These are phyloP conservation scores for Streptopelia turtur DNA, from an alignment of 2,797 vertebrate genomes.

Conservation along the genomic window DNA sequence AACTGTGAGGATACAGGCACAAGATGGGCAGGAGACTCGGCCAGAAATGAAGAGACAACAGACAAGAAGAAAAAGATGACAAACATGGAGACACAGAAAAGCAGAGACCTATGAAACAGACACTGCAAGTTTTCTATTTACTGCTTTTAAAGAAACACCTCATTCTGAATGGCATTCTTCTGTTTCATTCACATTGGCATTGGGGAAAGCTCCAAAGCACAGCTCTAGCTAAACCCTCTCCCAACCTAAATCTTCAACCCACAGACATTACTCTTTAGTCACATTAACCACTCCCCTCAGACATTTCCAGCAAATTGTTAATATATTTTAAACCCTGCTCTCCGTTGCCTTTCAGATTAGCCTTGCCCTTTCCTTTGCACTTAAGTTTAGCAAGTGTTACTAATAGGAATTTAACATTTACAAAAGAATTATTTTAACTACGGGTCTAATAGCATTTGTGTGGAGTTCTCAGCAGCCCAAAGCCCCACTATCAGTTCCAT, in stretches of 20 bases:
- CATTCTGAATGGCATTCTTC: neutral
- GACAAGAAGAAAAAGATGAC: neutral
- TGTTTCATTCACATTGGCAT: neutral
- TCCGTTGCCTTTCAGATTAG: constrained; percentile 66
- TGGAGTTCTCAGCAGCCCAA: constrained; percentile 47
- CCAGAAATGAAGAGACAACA: neutral
- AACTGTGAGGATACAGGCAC: neutral
- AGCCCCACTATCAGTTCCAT: constrained; percentile 39
- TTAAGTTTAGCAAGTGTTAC: constrained; percentile 75
- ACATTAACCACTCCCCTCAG: constrained; percentile 53
- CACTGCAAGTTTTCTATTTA: neutral
- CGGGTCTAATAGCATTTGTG: constrained; percentile 55
- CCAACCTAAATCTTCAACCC: constrained; percentile 24
- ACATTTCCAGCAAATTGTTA: constrained; percentile 61
- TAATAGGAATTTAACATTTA: constrained; percentile 78
- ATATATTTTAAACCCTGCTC: constrained; percentile 60
- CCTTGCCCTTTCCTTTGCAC: constrained; percentile 69
- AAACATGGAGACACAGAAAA: neutral
- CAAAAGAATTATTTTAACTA: constrained; percentile 73
- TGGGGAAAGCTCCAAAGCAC: constrained; percentile 32
- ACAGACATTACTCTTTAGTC: neutral
- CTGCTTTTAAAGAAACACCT: neutral
- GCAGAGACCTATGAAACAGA: neutral
- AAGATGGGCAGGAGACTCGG: neutral
- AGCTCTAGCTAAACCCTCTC: neutral